Percentiles rank a stretch among this genome's conserved stretches.
Evolutionary conservation across 2,888 invertebrate genomes (phyloP).

Genomic region (Hypolimnas misippus): DNA sequence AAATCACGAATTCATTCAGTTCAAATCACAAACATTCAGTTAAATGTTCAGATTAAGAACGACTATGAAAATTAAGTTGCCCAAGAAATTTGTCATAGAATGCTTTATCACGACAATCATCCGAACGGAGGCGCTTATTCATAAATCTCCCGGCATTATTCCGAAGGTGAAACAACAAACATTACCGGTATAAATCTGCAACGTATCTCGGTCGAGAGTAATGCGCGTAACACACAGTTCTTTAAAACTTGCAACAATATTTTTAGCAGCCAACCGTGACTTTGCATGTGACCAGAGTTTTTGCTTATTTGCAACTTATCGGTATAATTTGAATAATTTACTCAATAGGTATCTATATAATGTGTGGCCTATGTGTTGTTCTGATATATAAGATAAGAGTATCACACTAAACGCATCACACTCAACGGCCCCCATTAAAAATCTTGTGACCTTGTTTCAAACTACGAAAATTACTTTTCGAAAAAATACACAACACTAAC

Average conservation of each 20-base stretch:
- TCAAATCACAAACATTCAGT: not conserved
- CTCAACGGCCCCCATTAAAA: too few relatives aligned
- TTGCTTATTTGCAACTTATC: not conserved
- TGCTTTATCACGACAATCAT: constrained; percentile 74
- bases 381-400: too few relatives aligned
- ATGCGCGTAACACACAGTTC: constrained; percentile 53
- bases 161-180: constrained; percentile 83
- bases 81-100: constrained; percentile 48
- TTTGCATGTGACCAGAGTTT: not conserved
- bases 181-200: constrained; percentile 82
- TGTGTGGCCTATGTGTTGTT: too few relatives aligned
- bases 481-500: too few relatives aligned
- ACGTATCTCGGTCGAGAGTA: constrained; percentile 77
- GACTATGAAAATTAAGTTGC: constrained; percentile 34
- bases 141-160: constrained; percentile 81
- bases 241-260: constrained; percentile 24
- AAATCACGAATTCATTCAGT: too few relatives aligned
- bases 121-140: constrained; percentile 74
- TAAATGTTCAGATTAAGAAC: constrained; percentile 26
- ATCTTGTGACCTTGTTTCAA: too few relatives aligned
- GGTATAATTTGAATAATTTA: too few relatives aligned
- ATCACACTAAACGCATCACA: too few relatives aligned
- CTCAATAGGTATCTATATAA: too few relatives aligned
- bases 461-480: too few relatives aligned
- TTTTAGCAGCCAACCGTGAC: not conserved